Percentiles rank a stretch among this genome's conserved stretches.
Conservation (phyloP, 2,888 invertebrate genomes). For the Thysanoteuthis rhombus region DNA sequence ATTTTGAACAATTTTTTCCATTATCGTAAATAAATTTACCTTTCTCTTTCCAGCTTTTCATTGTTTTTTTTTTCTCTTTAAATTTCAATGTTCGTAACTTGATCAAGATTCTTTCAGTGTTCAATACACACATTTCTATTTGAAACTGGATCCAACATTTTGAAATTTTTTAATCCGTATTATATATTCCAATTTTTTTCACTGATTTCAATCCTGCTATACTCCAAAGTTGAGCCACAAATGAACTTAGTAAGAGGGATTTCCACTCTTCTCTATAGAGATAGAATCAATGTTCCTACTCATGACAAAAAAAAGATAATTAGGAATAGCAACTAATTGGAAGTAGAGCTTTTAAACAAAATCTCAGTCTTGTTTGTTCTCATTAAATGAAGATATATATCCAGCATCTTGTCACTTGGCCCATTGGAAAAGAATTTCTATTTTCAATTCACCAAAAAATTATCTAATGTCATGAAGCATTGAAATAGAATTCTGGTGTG, state of each 20-base stretch:
- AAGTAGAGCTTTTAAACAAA: no score
- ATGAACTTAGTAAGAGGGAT: neutral
- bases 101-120: neutral
- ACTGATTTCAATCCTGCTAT: neutral
- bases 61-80: neutral
- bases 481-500: no score
- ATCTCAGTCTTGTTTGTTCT: no score
- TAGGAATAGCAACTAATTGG: no score
- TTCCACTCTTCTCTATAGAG: neutral
- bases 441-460: no score
- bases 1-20: neutral
- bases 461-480: no score
- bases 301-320: no score
- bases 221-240: neutral
- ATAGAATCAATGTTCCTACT: no score
- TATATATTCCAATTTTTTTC: neutral
- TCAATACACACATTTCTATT: neutral
- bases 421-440: no score
- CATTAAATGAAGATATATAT: no score
- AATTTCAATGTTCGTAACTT: neutral
- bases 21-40: neutral
- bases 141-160: neutral
- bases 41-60: neutral
- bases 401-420: no score
- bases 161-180: neutral